Percentiles rank a stretch among this genome's conserved stretches.
These are phyloP conservation scores for Seira sanloemensis DNA, from an alignment of 2,888 invertebrate species.

Conservation along the genomic window DNA sequence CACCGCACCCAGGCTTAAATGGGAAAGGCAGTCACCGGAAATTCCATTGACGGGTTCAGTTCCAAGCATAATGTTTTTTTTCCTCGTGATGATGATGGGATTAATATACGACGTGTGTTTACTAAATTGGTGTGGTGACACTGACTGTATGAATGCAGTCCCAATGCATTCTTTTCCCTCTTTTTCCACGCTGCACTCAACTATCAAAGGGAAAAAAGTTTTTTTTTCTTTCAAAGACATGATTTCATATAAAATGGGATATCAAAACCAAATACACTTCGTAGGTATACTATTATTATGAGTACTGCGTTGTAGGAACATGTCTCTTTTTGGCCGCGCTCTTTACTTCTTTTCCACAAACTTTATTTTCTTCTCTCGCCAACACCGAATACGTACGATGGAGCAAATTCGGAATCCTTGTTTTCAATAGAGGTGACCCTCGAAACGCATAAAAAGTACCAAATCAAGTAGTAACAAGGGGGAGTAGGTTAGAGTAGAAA, in stretches of 20 bases:
- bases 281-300: background rate
- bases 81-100: slow-evolving; percentile 21
- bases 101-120: slow-evolving; percentile 8
- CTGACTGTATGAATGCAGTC: slow-evolving; percentile 23
- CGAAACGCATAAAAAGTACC: slow-evolving; percentile 19
- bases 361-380: slow-evolving; percentile 2
- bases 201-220: background rate
- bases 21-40: slow-evolving; percentile 54
- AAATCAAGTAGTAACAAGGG: slow-evolving; percentile 41
- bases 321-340: slow-evolving; percentile 12
- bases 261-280: slow-evolving; percentile 4
- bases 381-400: background rate
- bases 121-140: slow-evolving; percentile 41
- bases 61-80: slow-evolving; percentile 11
- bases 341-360: background rate
- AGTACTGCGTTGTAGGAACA: slow-evolving; percentile 5
- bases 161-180: slow-evolving; percentile 10
- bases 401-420: background rate
- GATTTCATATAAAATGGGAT: background rate
- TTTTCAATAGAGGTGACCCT: slow-evolving; percentile 55
- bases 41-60: slow-evolving; percentile 57
- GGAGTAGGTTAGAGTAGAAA: slow-evolving; percentile 14
- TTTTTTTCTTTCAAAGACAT: background rate
- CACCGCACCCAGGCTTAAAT: slow-evolving; percentile 11
- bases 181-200: background rate